These are phyloP conservation scores for Botia kubotai DNA, from an alignment of 2,797 vertebrate genomes.

Conservation along the genomic window DNA sequence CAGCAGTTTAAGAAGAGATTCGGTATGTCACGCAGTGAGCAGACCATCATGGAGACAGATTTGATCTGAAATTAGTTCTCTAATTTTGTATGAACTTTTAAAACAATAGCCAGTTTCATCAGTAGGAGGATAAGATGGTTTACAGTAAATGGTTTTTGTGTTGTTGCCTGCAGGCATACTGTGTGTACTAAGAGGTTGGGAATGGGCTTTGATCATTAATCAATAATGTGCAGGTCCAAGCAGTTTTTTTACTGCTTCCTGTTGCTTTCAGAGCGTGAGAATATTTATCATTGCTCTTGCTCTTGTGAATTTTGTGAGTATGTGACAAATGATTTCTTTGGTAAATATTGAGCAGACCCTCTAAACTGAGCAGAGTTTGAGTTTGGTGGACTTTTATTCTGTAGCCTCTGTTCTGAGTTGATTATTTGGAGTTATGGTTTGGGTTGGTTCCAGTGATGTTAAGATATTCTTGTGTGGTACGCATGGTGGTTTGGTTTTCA, in stretches of 20 bases:
- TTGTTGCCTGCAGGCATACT: neutral
- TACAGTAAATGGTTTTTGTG: slow-evolving; percentile 1
- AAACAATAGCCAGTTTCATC: neutral
- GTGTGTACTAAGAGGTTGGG: neutral
- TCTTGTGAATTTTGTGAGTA: neutral
- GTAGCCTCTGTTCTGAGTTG: no score
- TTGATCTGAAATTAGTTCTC: neutral
- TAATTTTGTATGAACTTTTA: neutral
- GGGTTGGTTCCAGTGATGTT: neutral
- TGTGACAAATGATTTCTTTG: neutral
- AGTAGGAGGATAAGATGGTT: neutral
- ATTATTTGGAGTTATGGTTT: neutral
- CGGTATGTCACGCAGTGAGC: neutral
- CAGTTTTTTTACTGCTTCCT: neutral
- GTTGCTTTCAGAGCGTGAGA: neutral
- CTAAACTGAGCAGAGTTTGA: neutral
- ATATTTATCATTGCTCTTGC: neutral
- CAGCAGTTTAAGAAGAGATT: neutral
- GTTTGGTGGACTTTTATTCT: no score
- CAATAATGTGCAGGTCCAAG: slow-evolving; percentile 16
- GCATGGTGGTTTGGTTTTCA: no score
- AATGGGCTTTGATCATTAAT: slow-evolving; percentile 14
- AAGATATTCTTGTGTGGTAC: neutral
- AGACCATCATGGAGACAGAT: neutral
- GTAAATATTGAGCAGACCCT: neutral